Conservation (phyloP, 1,140 invertebrate genomes). For the Panagrolaimus sp. region DNA sequence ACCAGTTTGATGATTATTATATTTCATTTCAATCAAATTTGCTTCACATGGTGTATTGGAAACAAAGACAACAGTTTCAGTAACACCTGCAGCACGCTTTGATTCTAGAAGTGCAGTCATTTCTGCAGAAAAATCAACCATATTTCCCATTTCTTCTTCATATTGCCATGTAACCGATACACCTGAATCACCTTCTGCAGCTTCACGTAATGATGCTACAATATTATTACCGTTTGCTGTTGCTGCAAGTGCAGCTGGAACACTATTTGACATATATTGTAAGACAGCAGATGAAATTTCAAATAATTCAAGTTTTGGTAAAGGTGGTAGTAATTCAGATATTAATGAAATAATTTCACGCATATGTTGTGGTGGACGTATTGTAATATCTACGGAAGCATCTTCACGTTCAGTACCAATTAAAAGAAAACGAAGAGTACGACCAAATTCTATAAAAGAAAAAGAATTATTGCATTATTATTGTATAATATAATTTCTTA, state of each 20-base stretch:
- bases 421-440: constrained; percentile 46
- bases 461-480: constrained; percentile 12
- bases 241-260: neutral
- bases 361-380: constrained; percentile 47
- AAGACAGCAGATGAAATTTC: neutral
- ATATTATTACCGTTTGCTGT: neutral
- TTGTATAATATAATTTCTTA: neutral
- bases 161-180: neutral
- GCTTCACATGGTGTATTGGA: constrained; percentile 31
- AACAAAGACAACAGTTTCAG: constrained; percentile 19
- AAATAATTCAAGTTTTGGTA: neutral
- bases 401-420: constrained; percentile 39
- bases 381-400: constrained; percentile 26
- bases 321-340: constrained; percentile 32
- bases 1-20: constrained; percentile 16
- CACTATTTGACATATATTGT: constrained; percentile 9
- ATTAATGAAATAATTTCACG: constrained; percentile 44
- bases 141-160: neutral
- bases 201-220: neutral
- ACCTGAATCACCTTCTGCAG: neutral
- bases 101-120: constrained; percentile 24
- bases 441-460: constrained; percentile 27
- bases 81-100: constrained; percentile 6
- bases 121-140: constrained; percentile 1
- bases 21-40: constrained; percentile 20